These are phyloP conservation scores for Drosophila oshimai DNA, from an alignment of 1,140 invertebrate species.

Conservation along the genomic window DNA sequence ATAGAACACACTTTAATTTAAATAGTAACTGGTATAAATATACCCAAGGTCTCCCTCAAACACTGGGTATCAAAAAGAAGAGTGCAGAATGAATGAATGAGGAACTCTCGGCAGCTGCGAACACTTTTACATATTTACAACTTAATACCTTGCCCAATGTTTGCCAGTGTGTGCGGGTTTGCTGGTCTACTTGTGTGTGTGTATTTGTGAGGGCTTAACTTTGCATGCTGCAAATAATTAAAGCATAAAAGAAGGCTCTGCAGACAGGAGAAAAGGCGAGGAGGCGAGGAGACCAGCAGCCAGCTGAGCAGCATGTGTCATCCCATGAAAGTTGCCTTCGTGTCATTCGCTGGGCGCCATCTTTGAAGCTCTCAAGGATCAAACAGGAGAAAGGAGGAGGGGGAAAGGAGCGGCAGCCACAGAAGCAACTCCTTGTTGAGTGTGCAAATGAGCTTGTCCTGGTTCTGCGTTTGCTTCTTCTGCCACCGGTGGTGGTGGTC, in stretches of 20 bases:
- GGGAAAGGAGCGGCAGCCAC: slow-evolving; percentile 12
- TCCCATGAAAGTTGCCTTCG: slow-evolving; percentile 54
- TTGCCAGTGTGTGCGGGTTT: slow-evolving; percentile 28
- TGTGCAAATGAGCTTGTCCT: slow-evolving; percentile 50
- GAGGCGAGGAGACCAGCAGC: slow-evolving; percentile 16
- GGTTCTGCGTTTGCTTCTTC: slow-evolving; percentile 2
- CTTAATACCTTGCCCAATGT: slow-evolving; percentile 70
- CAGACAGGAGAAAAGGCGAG: slow-evolving; percentile 2
- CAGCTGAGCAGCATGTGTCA: slow-evolving; percentile 62
- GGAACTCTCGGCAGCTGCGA: slow-evolving; percentile 47
- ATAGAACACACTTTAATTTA: too few relatives aligned
- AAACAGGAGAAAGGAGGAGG: neutral
- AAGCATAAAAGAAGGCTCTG: slow-evolving; percentile 65
- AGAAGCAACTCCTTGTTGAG: slow-evolving; percentile 54
- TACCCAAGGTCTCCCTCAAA: neutral
- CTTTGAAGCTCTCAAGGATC: slow-evolving; percentile 50
- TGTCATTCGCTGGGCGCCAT: slow-evolving; percentile 31
- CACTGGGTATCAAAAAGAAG: neutral
- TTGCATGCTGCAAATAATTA: slow-evolving; percentile 78
- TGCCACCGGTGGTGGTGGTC: neutral
- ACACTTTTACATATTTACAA: slow-evolving; percentile 69
- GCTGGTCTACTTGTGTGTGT: neutral
- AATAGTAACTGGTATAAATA: neutral
- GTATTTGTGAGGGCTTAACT: slow-evolving; percentile 52
- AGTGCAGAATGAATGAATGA: slow-evolving; percentile 27